Percentiles rank a stretch among this genome's conserved stretches.
Evolutionary conservation across 1,140 invertebrate species (phyloP).

Genomic region (Bombus waltoni): DNA sequence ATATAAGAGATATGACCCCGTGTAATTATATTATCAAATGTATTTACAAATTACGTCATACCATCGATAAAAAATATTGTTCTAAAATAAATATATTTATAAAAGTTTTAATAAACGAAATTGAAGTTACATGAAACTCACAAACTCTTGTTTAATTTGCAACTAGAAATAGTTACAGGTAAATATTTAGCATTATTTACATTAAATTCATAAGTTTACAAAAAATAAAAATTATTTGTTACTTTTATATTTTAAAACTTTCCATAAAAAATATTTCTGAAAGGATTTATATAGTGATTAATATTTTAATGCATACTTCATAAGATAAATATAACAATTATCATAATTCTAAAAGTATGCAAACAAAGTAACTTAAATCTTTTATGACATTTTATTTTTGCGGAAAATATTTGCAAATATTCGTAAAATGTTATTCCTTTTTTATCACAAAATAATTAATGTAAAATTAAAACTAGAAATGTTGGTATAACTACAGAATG

Average conservation of each 20-base stretch:
- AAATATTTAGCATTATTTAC: slow-evolving; percentile 3
- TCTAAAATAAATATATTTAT: slow-evolving; percentile 6
- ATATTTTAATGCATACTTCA: slow-evolving; percentile 3
- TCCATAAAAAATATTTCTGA: background rate
- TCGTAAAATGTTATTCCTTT: slow-evolving; percentile 14
- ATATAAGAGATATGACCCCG: background rate
- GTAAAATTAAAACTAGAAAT: slow-evolving; percentile 31
- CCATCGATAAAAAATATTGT: background rate
- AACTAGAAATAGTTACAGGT: background rate
- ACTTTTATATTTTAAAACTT: background rate
- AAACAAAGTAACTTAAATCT: slow-evolving; percentile 24
- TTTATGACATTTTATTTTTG: background rate
- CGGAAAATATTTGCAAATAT: background rate
- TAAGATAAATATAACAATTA: slow-evolving; percentile 39
- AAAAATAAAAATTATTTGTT: background rate
- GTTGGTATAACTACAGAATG: slow-evolving; percentile 19
- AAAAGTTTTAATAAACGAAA: background rate
- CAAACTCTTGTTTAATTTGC: slow-evolving; percentile 1
- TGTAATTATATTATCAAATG: background rate
- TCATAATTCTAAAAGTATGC: slow-evolving; percentile 30
- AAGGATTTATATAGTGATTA: background rate
- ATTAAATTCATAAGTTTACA: background rate
- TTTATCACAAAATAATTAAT: slow-evolving; percentile 32
- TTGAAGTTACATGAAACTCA: background rate
- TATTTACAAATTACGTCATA: background rate